Base-by-base conservation (phyloP, 2,113 vertebrate species). In the Tretioscincus oriximinensis region DNA sequence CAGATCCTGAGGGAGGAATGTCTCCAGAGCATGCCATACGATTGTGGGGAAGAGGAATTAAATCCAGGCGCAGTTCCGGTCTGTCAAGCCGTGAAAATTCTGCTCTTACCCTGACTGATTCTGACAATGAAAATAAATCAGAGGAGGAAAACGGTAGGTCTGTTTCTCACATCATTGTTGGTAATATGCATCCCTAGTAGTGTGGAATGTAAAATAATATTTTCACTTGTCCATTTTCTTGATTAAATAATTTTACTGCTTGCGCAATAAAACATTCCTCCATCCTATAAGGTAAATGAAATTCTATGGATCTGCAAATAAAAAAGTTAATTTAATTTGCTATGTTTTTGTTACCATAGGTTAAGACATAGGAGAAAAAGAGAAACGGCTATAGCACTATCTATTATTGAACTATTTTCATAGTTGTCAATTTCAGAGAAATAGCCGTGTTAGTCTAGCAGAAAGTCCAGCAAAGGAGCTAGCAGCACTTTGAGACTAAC, bases 51-150 rank as follows among this genome's bases (percentile, higher is more conserved):
- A 92, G 97, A 82, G 96, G 96, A 29, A 94, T 96, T 67, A 99
- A 98, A 85, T 98, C 97, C 90, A 94, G 96, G 63, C 94, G 97
- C 72, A 98, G 97, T 81, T 98, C 97, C 0, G 97, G 97, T 24
- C 96, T 98, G 64, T 98, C 98, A 76, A 99, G 97, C 85, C 96
- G 95, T 0, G 97, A 98, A 84, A 99, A 97, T 93, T 98, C 97
- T 0, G 97, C 97, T 0, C 97, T 99, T 73, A 98, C 97, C 0
- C 95, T 98, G 81, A 99, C 97, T 1, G 98, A 98, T 91, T 99
- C 97, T 1, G 97, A 98, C 86, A 98, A 99, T 64, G 97, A 98
- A 41, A 97, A 97, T 80, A 97, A 97, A 93, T 99, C 97, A 0
- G 97, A 98, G 26, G 96, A 98, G 28, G 97, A 98, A 82, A 96